Evolutionary conservation across 2,888 invertebrate species (phyloP).

Genomic region (Temnothorax ravouxi): DNA sequence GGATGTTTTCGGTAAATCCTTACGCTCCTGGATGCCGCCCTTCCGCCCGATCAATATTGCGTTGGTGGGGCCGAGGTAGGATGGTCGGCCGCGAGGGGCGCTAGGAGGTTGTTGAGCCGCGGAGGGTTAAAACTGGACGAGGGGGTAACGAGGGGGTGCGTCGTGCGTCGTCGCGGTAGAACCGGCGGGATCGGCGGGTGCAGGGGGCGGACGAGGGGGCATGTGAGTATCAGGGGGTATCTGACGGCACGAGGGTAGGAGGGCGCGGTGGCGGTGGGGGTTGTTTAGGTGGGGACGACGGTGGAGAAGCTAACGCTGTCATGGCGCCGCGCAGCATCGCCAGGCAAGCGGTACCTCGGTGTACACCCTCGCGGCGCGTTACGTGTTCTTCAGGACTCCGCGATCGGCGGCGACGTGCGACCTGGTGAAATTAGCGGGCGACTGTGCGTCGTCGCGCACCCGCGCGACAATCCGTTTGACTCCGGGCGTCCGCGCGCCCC

Average conservation of each 20-base stretch:
- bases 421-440: slow-evolving; percentile 44
- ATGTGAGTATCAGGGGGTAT: slow-evolving; percentile 58
- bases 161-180: slow-evolving; percentile 65
- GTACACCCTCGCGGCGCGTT: slow-evolving; percentile 70
- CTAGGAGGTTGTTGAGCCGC: slow-evolving; percentile 59
- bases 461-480: slow-evolving; percentile 34
- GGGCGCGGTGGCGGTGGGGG: slow-evolving; percentile 66
- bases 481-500: slow-evolving; percentile 16
- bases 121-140: slow-evolving; percentile 58
- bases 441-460: neutral
- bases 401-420: slow-evolving; percentile 51
- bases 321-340: slow-evolving; percentile 85
- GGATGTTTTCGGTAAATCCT: slow-evolving; percentile 73
- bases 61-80: slow-evolving; percentile 84
- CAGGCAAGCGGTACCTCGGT: slow-evolving; percentile 79
- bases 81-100: slow-evolving; percentile 73
- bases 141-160: slow-evolving; percentile 62
- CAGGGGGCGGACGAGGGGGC: slow-evolving; percentile 58
- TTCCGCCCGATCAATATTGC: slow-evolving; percentile 86
- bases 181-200: slow-evolving; percentile 58
- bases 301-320: slow-evolving; percentile 78
- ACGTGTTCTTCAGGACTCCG: slow-evolving; percentile 74
- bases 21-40: slow-evolving; percentile 85
- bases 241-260: slow-evolving; percentile 57
- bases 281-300: slow-evolving; percentile 69